Base-by-base conservation (phyloP, 2,113 vertebrate species). In the Raphicerus campestris region DNA sequence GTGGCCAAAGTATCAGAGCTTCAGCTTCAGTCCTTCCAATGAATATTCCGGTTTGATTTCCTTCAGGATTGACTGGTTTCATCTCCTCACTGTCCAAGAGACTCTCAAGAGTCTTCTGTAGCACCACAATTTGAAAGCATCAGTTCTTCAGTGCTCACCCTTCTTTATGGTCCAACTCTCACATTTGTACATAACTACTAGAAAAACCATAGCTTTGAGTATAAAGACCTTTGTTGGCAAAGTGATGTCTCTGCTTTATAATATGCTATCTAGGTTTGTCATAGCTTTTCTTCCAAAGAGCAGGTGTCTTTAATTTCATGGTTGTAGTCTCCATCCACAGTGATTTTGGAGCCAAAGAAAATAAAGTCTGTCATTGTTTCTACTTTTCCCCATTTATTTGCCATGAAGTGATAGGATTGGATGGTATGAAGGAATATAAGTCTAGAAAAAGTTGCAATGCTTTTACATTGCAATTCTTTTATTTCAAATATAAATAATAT, bases 381-480 rank as follows among this genome's bases (percentile, higher is more conserved):
- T 35, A 73, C 20, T 73, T 39, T 73, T 13, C 35, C n/a, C 66
- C 11, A 42, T 75, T 42, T 75, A 75, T 42, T 42, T 42, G 22
- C 22, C 70, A 75, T 75, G 11, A 75, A 26, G 6, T 42, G 39
- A 75, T 42, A 32, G 70, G 70, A 75, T 0, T 42, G 39, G 70
- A 42, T 42, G 39, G 11, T 15, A 42, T 75, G 70, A 42, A 97
- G 85, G 47, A 97, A 87, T 89, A 97, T 11, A 98, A 91, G 94
- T 90, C 70, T 94, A 81, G 15, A 97, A 98, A 98, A 42, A 94
- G 88, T 97, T 61, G 96, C 92, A 87, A 10, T 97, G 87, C 35
- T 97, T 98, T 98, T 97, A 97, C 98, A 98, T 82, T 96, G 91
- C 47, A 82, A 90, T 89, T 96, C 83, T 80, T 77, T 60, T 51